Evolutionary conservation across 2,797 vertebrate genomes (phyloP), one percentile per base, ranked within the genome.

Genomic region (Lagorchestes hirsutus): DNA sequence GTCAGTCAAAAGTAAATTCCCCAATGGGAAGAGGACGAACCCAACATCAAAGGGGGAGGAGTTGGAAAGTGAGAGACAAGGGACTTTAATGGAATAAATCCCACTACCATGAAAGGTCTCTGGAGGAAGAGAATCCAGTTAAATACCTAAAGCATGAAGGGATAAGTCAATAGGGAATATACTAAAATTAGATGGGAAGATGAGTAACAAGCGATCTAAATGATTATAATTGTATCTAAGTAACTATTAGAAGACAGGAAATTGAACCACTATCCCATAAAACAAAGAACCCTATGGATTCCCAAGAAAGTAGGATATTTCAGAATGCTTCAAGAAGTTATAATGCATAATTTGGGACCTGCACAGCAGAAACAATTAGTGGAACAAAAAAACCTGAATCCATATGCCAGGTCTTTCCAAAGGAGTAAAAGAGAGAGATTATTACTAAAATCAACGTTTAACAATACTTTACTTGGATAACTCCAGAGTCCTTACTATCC

Each of bases 391-490:
- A 46, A 82, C 40, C 10, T 46, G 40, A 82, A 82, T 46, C 40
- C 74, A 82, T 9, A 27, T 24, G 40, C 74, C 34, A 1, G 14
- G 14, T 67, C 34, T 67, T 34, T 67, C 31, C 34, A 34, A 67
- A n/a, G 13, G 27, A 59, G 31, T 62, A 34, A 62, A 62, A 95
- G 93, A 58, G 62, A 95, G 54, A 92, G 93, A 24, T 40, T 95
- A 31, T 95, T 34, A 50, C 59, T 95, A 91, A 90, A 93, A 55
- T 96, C 95, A 92, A 95, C 93, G 92, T 10, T 96, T 94, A 91
- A 54, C 93, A 93, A 74, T 67, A 87, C 2, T 91, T 94, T 96
- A 74, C 22, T 92, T n/a, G 90, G 87, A 24, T 67, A 92, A 62
- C 54, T 74, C 62, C 59, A 67, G 34, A 74, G 62, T 40, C 34